A percentile compares a stretch with the other conserved stretches of the same genome.
These are phyloP conservation scores for Eristalis pertinax DNA, from an alignment of 2,888 invertebrate species.

Conservation along the genomic window DNA sequence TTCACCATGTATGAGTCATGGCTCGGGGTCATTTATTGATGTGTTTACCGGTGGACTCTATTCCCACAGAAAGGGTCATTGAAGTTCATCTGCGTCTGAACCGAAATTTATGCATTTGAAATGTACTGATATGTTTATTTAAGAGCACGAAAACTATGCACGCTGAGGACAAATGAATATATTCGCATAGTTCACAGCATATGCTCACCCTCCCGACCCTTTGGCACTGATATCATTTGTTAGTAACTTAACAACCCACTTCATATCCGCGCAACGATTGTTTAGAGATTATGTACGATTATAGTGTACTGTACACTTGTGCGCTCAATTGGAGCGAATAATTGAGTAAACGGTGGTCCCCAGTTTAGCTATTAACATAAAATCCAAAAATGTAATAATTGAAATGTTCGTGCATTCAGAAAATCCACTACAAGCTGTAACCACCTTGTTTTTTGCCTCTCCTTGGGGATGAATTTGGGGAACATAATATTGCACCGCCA, in stretches of 20 bases:
- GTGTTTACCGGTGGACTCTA: neutral
- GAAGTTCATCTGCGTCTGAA: neutral
- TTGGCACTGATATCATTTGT: too few relatives aligned
- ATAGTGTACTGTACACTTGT: too few relatives aligned
- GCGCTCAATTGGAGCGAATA: neutral
- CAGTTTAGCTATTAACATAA: neutral
- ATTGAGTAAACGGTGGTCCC: neutral
- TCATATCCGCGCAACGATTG: too few relatives aligned
- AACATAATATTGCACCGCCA: conserved; percentile 22
- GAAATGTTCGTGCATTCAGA: conserved; percentile 17
- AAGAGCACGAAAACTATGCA: too few relatives aligned
- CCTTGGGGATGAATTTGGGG: conserved; percentile 2
- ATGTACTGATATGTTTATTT: too few relatives aligned
- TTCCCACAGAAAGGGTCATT: neutral
- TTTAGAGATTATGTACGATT: too few relatives aligned
- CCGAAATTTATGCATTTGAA: neutral
- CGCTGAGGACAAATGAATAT: too few relatives aligned
- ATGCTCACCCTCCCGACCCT: too few relatives aligned
- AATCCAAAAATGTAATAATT: conserved; percentile 34
- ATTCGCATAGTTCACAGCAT: too few relatives aligned
- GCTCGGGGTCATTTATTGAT: neutral
- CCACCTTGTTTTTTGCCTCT: neutral
- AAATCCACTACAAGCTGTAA: conserved; percentile 2
- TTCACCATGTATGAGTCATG: neutral
- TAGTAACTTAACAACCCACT: too few relatives aligned